These are phyloP conservation scores for Anabacerthia variegaticeps DNA, from an alignment of 2,797 vertebrate species.

Conservation along the genomic window DNA sequence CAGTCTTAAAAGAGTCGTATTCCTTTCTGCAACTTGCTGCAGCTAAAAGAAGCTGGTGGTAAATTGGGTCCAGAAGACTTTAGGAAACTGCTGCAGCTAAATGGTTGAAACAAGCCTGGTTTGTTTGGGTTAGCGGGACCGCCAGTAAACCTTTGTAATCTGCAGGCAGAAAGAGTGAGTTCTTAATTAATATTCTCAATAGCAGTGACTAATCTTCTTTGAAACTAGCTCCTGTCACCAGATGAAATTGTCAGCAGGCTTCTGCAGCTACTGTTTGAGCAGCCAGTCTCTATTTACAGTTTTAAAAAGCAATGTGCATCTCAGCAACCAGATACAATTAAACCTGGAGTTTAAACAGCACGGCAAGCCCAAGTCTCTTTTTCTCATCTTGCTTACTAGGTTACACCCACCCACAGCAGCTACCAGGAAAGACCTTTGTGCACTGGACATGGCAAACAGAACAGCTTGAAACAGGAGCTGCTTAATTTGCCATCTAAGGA, in stretches of 20 bases:
- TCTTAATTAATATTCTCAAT: slow-evolving; percentile 20
- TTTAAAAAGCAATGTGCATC: neutral
- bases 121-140: neutral
- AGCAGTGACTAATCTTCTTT: slow-evolving; percentile 28
- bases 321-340: neutral
- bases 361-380: fast-evolving
- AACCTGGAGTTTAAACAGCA: neutral
- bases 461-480: neutral
- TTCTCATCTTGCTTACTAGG: neutral
- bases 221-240: slow-evolving; percentile 26
- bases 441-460: neutral
- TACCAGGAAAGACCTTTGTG: neutral
- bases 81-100: neutral
- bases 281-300: neutral
- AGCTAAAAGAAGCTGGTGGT: slow-evolving; percentile 4
- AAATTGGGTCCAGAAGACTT: neutral
- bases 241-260: slow-evolving; percentile 24
- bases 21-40: slow-evolving; percentile 48
- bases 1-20: slow-evolving; percentile 8
- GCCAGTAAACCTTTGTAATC: slow-evolving; percentile 11
- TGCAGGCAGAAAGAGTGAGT: neutral
- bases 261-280: slow-evolving; percentile 3
- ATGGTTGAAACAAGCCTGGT: neutral
- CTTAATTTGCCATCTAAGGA: neutral
- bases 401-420: neutral